Evolutionary conservation across 2,888 invertebrate genomes (phyloP).

Genomic region (Eustalomyia histrio): DNA sequence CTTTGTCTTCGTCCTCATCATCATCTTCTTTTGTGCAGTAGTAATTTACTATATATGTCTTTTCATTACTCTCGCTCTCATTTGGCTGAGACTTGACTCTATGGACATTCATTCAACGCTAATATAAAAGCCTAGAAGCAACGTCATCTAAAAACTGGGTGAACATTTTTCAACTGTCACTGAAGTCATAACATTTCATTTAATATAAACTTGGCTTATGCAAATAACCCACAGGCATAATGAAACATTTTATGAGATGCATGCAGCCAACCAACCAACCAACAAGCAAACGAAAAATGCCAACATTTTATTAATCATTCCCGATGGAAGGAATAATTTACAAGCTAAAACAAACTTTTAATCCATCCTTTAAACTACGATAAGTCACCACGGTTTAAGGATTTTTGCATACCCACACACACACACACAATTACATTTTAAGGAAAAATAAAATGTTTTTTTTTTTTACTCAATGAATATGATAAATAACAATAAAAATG

Average conservation of each 20-base stretch:
- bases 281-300: not conserved
- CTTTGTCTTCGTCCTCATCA: conserved; percentile 19
- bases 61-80: conserved; percentile 14
- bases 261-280: not conserved
- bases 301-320: conserved; percentile 74
- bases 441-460: not conserved
- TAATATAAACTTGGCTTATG: conserved; percentile 73
- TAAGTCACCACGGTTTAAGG: conserved; percentile 34
- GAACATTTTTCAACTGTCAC: conserved; percentile 69
- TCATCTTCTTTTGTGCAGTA: conserved; percentile 2
- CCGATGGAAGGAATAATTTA: conserved; percentile 24
- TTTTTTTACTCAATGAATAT: conserved; percentile 36
- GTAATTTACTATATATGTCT: conserved; percentile 5
- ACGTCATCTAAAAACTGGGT: conserved; percentile 65
- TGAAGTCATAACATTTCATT: conserved; percentile 76
- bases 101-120: conserved; percentile 9
- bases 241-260: conserved; percentile 32
- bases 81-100: conserved; percentile 4
- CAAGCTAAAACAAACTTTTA: conserved; percentile 34
- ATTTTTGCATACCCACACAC: conserved; percentile 33
- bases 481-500: conserved; percentile 65
- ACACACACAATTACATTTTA: too few species aligned
- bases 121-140: conserved; percentile 60
- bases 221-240: conserved; percentile 74
- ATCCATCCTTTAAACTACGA: conserved; percentile 33